Percentiles rank a stretch among this genome's conserved stretches.
Evolutionary conservation across 2,113 vertebrate genomes (phyloP).

Genomic region (Lasiurus borealis): DNA sequence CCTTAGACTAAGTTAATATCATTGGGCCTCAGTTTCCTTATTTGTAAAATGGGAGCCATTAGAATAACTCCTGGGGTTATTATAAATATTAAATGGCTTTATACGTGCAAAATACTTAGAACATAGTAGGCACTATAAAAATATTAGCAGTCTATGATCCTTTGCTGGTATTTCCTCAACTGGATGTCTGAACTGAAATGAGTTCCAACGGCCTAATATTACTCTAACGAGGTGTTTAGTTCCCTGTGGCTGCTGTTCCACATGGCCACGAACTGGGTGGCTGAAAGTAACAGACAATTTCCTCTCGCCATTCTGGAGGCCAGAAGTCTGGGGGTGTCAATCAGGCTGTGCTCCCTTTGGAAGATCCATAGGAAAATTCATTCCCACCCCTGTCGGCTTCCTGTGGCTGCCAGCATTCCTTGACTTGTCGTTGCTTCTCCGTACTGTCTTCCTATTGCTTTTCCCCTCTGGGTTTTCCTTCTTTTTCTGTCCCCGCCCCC

Average conservation of each 20-base stretch:
- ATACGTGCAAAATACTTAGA: not conserved
- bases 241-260: not conserved
- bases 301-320: not conserved
- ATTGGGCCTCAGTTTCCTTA: not conserved
- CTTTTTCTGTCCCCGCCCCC: not conserved
- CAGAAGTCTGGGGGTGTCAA: not conserved
- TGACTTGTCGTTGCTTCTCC: not conserved
- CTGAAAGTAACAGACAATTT: not conserved
- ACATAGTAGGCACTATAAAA: not conserved
- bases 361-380: not conserved
- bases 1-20: not conserved
- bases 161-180: not conserved
- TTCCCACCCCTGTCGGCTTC: not conserved
- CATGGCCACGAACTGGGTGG: not conserved
- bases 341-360: not conserved
- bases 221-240: not conserved
- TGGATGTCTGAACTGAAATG: conserved; percentile 4
- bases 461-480: not conserved
- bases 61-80: not conserved
- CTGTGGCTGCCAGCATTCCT: not conserved
- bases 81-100: conserved; percentile 4
- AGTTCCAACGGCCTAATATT: not conserved
- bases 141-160: not conserved
- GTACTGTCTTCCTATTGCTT: not conserved
- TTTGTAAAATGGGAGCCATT: not conserved